Conservation (phyloP, 2,797 vertebrate species). For the Phylloscopus collybita region DNA sequence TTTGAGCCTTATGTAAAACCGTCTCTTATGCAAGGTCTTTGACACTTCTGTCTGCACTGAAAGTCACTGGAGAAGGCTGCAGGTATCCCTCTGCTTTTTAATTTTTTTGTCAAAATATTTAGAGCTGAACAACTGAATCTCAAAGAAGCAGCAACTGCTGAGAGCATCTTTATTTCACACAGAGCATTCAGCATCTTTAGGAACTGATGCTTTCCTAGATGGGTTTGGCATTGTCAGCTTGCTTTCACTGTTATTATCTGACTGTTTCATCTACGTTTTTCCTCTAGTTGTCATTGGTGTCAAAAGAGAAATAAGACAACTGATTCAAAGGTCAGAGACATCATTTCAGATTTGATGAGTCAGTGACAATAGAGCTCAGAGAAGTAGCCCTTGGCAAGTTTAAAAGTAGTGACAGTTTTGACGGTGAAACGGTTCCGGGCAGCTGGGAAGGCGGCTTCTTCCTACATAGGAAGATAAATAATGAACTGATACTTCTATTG, state of each 20-base stretch:
- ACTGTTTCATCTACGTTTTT: conserved; percentile 44
- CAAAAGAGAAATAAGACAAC: conserved; percentile 58
- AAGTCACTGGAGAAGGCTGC: background rate
- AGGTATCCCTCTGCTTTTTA: background rate
- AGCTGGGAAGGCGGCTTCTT: background rate
- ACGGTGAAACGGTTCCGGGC: background rate
- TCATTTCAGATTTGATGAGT: conserved; percentile 64
- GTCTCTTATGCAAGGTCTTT: background rate
- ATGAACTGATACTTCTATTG: background rate
- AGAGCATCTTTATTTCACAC: background rate
- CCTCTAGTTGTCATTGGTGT: conserved; percentile 59
- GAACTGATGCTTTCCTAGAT: conserved; percentile 12
- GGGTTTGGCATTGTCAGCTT: conserved; percentile 41
- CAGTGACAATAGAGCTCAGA: conserved; percentile 41
- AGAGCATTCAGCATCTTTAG: background rate
- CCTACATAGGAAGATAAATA: background rate
- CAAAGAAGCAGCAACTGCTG: conserved; percentile 12
- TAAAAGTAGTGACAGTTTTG: conserved; percentile 25
- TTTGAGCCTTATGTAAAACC: background rate
- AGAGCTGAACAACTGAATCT: background rate
- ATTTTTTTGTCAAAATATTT: background rate
- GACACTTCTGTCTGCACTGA: background rate
- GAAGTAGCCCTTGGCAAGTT: conserved; percentile 12
- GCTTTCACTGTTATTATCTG: conserved; percentile 36
- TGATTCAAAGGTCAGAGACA: conserved; percentile 66